Percentiles rank a stretch among this genome's conserved stretches.
phyloP scores from a whole-genome alignment of 2,113 vertebrate genomes.

The Bombycilla garrulus region DNA sequence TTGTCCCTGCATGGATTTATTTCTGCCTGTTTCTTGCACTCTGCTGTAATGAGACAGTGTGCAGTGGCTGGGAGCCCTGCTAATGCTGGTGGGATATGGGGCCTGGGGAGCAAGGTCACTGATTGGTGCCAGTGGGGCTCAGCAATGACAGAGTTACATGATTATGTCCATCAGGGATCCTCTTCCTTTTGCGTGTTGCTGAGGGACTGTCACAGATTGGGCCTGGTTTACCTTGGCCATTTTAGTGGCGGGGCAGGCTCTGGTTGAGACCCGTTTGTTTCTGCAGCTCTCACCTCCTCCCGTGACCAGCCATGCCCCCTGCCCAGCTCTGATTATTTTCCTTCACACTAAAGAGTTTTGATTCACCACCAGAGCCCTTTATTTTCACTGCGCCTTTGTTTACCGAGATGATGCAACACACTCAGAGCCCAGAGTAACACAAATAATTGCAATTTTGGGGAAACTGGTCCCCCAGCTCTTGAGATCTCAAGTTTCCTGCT shows the following conservation, averaged over 20 bases:
- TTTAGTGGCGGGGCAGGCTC: background rate
- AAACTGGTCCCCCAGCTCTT: background rate
- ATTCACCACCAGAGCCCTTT: background rate
- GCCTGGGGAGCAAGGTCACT: background rate
- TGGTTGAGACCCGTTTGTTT: background rate
- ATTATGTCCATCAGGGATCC: background rate
- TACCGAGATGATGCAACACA: background rate
- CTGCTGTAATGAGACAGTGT: fast-evolving
- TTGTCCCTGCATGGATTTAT: background rate
- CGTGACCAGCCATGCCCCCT: background rate
- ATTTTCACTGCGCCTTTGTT: background rate
- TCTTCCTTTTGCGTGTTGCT: background rate
- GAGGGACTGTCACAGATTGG: background rate
- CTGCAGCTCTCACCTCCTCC: background rate
- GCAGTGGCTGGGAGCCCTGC: background rate
- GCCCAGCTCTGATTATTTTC: conserved; percentile 11
- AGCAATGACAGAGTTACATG: background rate
- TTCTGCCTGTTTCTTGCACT: background rate
- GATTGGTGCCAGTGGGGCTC: fast-evolving
- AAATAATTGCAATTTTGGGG: background rate
- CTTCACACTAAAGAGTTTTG: background rate
- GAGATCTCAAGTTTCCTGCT: background rate
- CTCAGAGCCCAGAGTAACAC: background rate
- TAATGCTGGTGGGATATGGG: background rate
- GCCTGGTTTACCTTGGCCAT: conserved; percentile 20